Percentiles rank a stretch among this genome's conserved stretches.
Evolutionary conservation across 2,888 invertebrate species (phyloP).

Genomic region (Ellobium chinense): DNA sequence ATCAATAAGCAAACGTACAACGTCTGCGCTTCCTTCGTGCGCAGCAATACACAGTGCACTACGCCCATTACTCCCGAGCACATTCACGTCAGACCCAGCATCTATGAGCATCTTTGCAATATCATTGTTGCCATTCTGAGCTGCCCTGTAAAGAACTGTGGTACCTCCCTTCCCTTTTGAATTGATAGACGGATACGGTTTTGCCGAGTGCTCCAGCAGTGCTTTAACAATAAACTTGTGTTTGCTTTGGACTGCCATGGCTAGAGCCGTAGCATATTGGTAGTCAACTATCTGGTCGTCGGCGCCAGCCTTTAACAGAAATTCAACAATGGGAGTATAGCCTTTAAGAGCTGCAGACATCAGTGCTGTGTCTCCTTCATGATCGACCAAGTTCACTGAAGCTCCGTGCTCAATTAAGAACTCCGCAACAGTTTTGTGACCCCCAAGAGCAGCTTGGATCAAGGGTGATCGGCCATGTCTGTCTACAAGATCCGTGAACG

Average conservation of each 20-base stretch:
- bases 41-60: neutral
- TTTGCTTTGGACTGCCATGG: neutral
- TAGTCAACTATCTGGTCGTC: neutral
- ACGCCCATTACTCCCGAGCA: neutral
- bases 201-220: neutral
- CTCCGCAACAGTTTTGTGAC: neutral
- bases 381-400: neutral
- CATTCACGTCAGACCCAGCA: neutral
- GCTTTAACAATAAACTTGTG: neutral
- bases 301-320: neutral
- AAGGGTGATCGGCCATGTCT: constrained; percentile 13
- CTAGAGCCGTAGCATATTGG: neutral
- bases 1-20: neutral
- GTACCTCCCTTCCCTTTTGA: neutral
- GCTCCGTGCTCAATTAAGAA: neutral
- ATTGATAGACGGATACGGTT: neutral
- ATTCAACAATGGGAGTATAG: neutral
- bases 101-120: neutral
- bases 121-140: neutral
- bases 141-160: neutral
- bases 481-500: constrained; percentile 50
- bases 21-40: neutral
- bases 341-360: constrained; percentile 6
- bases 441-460: neutral
- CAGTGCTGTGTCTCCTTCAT: constrained; percentile 3